Conservation (phyloP, 2,888 invertebrate genomes). For the Salticus scenicus region DNA sequence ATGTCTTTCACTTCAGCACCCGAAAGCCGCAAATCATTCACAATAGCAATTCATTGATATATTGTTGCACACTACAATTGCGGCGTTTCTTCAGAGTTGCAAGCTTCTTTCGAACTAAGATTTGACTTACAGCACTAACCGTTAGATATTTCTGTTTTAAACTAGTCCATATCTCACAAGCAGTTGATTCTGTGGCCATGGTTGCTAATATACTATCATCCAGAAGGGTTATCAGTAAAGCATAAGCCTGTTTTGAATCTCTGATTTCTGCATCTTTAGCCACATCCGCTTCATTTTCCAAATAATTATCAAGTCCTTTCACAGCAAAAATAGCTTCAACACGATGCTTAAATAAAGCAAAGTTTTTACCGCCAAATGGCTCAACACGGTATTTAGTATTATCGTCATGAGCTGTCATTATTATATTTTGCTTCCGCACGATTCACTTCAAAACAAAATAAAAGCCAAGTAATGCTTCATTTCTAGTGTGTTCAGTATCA, state of each 20-base stretch:
- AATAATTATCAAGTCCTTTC: neutral
- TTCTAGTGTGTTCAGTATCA: too few species aligned
- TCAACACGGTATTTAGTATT: too few species aligned
- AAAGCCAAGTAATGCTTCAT: too few species aligned
- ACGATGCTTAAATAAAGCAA: neutral
- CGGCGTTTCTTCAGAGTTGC: neutral
- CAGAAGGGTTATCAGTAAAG: conserved; percentile 6
- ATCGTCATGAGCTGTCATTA: too few species aligned
- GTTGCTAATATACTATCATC: conserved; percentile 23
- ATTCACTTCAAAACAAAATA: too few species aligned
- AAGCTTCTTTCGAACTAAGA: neutral
- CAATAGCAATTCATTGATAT: conserved; percentile 11
- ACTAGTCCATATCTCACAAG: neutral
- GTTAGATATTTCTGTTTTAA: neutral
- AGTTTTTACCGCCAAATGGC: too few species aligned
- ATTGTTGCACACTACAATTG: neutral
- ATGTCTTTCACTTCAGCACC: neutral
- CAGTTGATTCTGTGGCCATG: neutral
- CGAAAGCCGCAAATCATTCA: neutral
- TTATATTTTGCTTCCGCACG: too few species aligned
- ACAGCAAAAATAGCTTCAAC: neutral
- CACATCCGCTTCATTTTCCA: neutral
- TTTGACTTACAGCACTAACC: conserved; percentile 1
- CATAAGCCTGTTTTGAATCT: conserved; percentile 15
- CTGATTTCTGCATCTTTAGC: neutral